A percentile compares a stretch with the other conserved stretches of the same genome.
Conservation (phyloP, 2,888 invertebrate species). For the Acanthococcus lagerstroemiae region DNA sequence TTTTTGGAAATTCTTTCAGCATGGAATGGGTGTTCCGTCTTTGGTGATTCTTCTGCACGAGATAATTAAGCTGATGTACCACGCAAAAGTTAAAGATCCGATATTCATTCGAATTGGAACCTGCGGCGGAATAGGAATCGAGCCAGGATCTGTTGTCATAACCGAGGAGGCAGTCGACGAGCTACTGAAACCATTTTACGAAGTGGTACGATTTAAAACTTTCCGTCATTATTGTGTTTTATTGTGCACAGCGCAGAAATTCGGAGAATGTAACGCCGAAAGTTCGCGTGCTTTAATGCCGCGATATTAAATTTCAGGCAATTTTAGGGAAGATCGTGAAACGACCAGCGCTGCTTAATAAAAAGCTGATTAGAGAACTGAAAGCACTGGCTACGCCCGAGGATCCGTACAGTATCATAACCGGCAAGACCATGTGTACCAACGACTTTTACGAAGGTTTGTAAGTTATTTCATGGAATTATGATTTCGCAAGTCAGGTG, state of each 20-base stretch:
- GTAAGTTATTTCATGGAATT: conserved; percentile 9
- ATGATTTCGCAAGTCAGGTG: too few species aligned
- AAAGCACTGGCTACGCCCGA: conserved; percentile 61
- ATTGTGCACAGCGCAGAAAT: neutral
- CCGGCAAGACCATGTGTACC: conserved; percentile 91
- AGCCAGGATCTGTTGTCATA: conserved; percentile 87
- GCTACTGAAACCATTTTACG: conserved; percentile 65
- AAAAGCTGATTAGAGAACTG: conserved; percentile 66
- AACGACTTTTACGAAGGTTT: conserved; percentile 95
- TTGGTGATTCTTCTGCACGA: conserved; percentile 92
- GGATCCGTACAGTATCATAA: conserved; percentile 76
- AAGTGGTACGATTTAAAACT: conserved; percentile 55
- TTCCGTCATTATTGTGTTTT: neutral
- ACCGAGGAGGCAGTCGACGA: conserved; percentile 88
- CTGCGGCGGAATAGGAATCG: conserved; percentile 85
- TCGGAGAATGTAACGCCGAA: neutral
- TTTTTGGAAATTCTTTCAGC: conserved; percentile 49
- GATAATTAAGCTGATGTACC: conserved; percentile 90
- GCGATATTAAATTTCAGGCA: conserved; percentile 47
- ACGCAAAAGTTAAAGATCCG: conserved; percentile 77
- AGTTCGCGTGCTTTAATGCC: neutral
- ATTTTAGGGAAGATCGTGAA: conserved; percentile 72
- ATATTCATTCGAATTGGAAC: conserved; percentile 87
- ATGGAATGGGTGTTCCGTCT: conserved; percentile 97
- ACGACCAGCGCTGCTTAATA: conserved; percentile 75